Evolutionary conservation across 2,797 vertebrate genomes (phyloP).

Genomic region (Cephalopachus bancanus): DNA sequence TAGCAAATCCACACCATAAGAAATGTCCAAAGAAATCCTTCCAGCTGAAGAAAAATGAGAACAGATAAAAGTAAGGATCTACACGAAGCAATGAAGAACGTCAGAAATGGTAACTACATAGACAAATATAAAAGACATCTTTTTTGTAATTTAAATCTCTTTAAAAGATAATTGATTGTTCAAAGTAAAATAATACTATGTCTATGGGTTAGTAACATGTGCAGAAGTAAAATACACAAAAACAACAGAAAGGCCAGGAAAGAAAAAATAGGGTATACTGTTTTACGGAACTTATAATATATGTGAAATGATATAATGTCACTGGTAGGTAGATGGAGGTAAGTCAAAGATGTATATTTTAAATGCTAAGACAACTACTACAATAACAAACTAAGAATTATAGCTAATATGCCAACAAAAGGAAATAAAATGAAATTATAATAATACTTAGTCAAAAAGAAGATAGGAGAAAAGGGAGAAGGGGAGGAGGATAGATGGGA

Average conservation of each 20-base stretch:
- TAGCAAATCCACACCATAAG: background rate
- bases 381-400: background rate
- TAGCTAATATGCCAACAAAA: background rate
- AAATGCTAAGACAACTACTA: background rate
- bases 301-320: background rate
- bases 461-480: background rate
- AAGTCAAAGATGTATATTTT: background rate
- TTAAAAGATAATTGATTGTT: background rate
- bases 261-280: background rate
- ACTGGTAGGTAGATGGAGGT: background rate
- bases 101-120: background rate
- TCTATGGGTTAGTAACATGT: no score
- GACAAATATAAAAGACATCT: background rate
- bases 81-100: background rate
- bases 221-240: background rate
- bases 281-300: background rate
- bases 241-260: background rate
- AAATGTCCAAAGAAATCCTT: background rate
- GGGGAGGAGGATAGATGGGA: background rate
- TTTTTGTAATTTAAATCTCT: background rate
- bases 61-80: background rate
- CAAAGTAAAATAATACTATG: background rate
- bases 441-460: background rate
- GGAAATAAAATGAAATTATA: background rate
- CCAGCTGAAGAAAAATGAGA: background rate